Base-by-base conservation (phyloP, 2,888 invertebrate genomes). In the Leptarthrus brevirostris region DNA sequence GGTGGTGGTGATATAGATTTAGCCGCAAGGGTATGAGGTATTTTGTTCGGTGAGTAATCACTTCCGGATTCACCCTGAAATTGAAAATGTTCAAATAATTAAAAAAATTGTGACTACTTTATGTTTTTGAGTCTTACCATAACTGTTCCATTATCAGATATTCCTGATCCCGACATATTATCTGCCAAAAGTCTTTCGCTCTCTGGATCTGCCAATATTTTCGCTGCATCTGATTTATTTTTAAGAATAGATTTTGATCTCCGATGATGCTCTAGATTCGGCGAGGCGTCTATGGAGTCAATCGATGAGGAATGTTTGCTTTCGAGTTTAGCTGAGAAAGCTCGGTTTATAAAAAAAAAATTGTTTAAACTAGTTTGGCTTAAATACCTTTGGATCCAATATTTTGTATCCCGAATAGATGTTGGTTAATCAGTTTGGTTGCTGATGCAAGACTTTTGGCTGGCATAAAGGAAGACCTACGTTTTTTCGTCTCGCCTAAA, bases 231-330 rank as follows among this genome's bases (percentile, higher is more conserved):
- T 61, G 92, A 91, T 84, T 92, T 92, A 78, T 85, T 85, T 86
- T 93, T 93, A 79, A 93, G 85, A 81, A 93, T 92, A 77, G 92
- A 92, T 83, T 91, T 92, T 74, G 92, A 91, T 79, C 90, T 87
- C 36, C 90, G 86, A 79, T 90, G 89, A 75, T 88, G 87, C 79
- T 91, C 91, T 79, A 90, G 84, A 81, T 90, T 89, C 49, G 90
- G 89, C 79, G 89, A 88, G 80, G 87, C 87, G 85, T 91, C 90
- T 79, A 91, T 89, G 75, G 91, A 91, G 81, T 91, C 91, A 78
- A 88, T 89, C 56, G 91, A 91, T 77, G 90, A 85, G 77, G 91
- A 91, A 78, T 90, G 89, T 83, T 90, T 90, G 79, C 89, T 89
- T 81, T 88, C 88, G 80, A 84, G 82, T 82, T 85, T 84, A 76